Conservation (phyloP, 2,113 vertebrate genomes). For the Cathartes aura region DNA sequence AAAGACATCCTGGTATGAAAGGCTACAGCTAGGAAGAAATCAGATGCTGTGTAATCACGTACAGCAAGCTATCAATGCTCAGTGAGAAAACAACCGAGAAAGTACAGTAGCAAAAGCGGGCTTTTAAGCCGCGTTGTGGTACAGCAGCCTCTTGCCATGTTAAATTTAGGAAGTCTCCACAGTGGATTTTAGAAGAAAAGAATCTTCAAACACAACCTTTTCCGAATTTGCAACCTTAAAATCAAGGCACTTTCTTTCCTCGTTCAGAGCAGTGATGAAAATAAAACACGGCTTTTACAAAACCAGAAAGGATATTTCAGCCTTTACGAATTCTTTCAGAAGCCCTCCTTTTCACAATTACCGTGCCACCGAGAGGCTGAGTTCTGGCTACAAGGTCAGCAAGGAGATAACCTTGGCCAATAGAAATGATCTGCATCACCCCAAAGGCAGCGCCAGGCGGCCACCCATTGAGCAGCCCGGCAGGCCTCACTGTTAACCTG, state of each 20-base stretch:
- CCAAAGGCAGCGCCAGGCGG: not conserved
- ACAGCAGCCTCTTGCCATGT: not conserved
- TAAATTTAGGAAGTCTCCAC: not conserved
- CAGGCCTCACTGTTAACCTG: not conserved
- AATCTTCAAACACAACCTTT: not conserved
- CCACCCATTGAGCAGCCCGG: slow-evolving; percentile 12
- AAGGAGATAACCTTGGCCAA: slow-evolving; percentile 44
- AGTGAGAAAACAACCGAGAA: not conserved
- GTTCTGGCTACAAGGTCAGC: slow-evolving; percentile 29
- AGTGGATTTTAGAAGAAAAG: not conserved
- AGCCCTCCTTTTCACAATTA: not conserved
- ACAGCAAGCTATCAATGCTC: not conserved
- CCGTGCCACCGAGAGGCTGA: fast-evolving
- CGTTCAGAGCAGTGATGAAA: not conserved
- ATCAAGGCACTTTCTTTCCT: not conserved
- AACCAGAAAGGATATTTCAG: not conserved
- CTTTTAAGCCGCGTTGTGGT: not conserved
- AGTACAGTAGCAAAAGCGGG: not conserved
- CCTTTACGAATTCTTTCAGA: not conserved
- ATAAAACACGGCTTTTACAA: not conserved
- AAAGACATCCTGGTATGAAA: not conserved
- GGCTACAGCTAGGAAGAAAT: not conserved
- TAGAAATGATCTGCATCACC: slow-evolving; percentile 21
- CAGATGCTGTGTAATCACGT: not conserved
- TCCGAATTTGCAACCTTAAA: not conserved